Evolutionary conservation across 2,797 vertebrate genomes (phyloP).

Genomic region (Tarsius wallacei): DNA sequence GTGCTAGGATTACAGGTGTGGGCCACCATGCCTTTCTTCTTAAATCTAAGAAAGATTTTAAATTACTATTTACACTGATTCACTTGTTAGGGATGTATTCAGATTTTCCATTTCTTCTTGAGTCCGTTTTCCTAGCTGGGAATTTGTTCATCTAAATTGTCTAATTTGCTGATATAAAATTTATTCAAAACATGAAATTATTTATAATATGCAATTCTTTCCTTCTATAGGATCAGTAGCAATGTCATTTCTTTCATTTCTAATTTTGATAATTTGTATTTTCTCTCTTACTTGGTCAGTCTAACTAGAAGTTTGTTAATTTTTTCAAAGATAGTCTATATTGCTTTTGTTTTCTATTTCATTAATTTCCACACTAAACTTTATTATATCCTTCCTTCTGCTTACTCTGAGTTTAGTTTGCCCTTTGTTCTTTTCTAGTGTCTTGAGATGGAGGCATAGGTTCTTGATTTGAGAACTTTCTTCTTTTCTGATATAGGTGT

Average conservation of each 20-base stretch:
- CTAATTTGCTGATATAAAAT: background rate
- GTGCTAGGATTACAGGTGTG: too few relatives aligned
- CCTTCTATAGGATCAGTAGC: background rate
- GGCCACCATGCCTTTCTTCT: too few relatives aligned
- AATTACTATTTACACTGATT: constrained; percentile 7
- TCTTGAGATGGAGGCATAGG: background rate
- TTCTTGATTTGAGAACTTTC: background rate
- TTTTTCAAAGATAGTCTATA: background rate
- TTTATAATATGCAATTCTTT: background rate
- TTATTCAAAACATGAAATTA: background rate
- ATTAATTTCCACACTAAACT: background rate
- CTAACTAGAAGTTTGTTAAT: background rate
- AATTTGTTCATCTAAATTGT: background rate
- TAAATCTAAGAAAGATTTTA: background rate
- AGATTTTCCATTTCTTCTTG: constrained; percentile 22
- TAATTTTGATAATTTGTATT: background rate
- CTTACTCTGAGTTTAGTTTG: background rate
- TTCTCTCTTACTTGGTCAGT: background rate
- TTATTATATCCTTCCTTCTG: background rate
- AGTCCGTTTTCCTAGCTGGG: constrained; percentile 6
- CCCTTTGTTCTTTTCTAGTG: background rate
- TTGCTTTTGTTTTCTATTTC: background rate
- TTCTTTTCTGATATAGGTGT: constrained; percentile 6
- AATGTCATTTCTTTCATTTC: background rate
- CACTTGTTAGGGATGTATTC: background rate